Conservation (phyloP, 2,113 vertebrate species). For the Silurus meridionalis region DNA sequence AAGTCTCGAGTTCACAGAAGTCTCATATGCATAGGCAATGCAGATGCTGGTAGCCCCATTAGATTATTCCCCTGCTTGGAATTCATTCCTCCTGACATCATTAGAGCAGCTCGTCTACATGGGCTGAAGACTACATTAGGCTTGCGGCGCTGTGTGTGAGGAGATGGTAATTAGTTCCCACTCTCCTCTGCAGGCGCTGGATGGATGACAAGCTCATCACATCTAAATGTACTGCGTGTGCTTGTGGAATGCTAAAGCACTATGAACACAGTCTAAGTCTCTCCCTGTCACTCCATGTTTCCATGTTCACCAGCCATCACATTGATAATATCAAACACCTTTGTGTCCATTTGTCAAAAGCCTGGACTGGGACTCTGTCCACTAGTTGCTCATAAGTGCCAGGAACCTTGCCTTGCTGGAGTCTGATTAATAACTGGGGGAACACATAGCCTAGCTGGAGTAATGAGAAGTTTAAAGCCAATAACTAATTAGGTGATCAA, state of each 20-base stretch:
- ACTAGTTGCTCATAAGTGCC: slow-evolving; percentile 44
- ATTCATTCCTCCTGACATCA: slow-evolving; percentile 52
- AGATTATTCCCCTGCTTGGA: slow-evolving; percentile 46
- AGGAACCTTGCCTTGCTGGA: slow-evolving; percentile 10
- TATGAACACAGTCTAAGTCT: slow-evolving; percentile 38
- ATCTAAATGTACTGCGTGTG: slow-evolving; percentile 53
- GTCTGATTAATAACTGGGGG: slow-evolving; percentile 31
- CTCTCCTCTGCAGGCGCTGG: slow-evolving; percentile 53
- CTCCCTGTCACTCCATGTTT: slow-evolving; percentile 34
- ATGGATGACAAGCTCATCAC: slow-evolving; percentile 55
- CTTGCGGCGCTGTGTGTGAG: slow-evolving; percentile 50
- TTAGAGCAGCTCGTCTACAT: slow-evolving; percentile 55
- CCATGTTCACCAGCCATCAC: slow-evolving; percentile 21
- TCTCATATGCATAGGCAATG: slow-evolving; percentile 25
- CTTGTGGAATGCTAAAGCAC: slow-evolving; percentile 51
- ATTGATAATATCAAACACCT: slow-evolving; percentile 33
- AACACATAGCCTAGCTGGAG: slow-evolving; percentile 20
- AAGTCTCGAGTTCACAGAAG: slow-evolving; percentile 38
- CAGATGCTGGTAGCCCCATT: slow-evolving; percentile 39
- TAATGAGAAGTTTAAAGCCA: slow-evolving; percentile 28
- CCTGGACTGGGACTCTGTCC: slow-evolving; percentile 32
- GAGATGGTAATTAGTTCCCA: slow-evolving; percentile 56
- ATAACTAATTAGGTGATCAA: slow-evolving; percentile 32
- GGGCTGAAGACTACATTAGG: slow-evolving; percentile 56
- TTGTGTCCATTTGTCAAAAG: slow-evolving; percentile 46